Base-by-base conservation (phyloP, 1,140 invertebrate genomes). In the Drosophila murphyi region DNA sequence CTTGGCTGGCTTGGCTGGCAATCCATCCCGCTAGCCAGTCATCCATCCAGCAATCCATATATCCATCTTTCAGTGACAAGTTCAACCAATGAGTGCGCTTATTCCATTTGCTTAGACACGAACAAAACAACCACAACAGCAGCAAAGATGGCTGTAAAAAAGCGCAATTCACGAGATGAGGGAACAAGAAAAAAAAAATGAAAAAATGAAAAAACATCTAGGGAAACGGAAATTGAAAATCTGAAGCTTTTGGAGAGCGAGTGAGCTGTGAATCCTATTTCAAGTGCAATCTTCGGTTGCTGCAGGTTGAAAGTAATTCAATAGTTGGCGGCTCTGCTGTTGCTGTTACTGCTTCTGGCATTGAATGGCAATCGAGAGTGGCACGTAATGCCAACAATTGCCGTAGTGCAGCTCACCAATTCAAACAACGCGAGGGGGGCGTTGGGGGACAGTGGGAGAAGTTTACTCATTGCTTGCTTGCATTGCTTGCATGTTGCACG, bases 181-280 rank as follows among this genome's bases (percentile, higher is more conserved):
- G 20, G 20, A 20, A 20, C 20, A 61, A 71, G 60, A 60, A 34
- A 60, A 7, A n/a, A n/a, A 45, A 43, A 8, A 3, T 7, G 12
- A 55, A 31, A 70, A 70, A 69, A 20, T 31, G 47, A 31, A 72
- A 72, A 68, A 48, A 68, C 48, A 78, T 64, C 67, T 80, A 80
- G 68, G 85, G 85, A 88, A 88, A 89, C 85, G 85, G 85, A 88
- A 88, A 88, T 88, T 88, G 85, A 88, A 88, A 88, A 88, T 88
- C 85, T 88, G 85, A 88, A 89, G 85, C 85, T 88, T 88, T 88
- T 80, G 80, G 85, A 70, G 57, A 77, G 77, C 78, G 83, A 88
- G 85, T 89, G 85, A 85, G 83, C 85, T 88, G 85, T 88, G 85
- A 88, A 88, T 88, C 83, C 83, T 83, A 88, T 88, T 88, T 89